A percentile compares a stretch with the other conserved stretches of the same genome.
Conservation (phyloP, 37 sponge, comb jelly and placozoan species). For the Haliclona indistincta region DNA sequence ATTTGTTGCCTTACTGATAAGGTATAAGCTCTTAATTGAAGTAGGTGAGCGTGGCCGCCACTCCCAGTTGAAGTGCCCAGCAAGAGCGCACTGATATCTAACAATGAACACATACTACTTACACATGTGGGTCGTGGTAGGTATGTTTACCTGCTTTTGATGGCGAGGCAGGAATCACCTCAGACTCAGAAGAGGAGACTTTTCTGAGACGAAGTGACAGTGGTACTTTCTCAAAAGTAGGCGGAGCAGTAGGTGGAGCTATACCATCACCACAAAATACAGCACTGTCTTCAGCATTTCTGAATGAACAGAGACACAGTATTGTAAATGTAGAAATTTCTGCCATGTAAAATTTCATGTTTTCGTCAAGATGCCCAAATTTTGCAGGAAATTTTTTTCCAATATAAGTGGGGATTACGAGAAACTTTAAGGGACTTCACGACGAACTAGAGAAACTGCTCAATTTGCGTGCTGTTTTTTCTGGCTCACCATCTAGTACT, state of each 20-base stretch:
- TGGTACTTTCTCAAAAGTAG: not conserved
- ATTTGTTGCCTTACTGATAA: too few relatives aligned
- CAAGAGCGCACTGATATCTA: conserved; percentile 1
- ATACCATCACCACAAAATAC: not conserved
- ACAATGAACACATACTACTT: not conserved
- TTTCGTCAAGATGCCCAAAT: too few relatives aligned
- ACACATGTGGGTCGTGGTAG: not conserved
- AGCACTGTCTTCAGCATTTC: not conserved
- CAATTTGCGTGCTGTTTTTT: too few relatives aligned
- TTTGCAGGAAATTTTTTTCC: too few relatives aligned
- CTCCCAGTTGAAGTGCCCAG: conserved; percentile 8
- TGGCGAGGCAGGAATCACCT: conserved; percentile 23
- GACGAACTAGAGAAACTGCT: too few relatives aligned
- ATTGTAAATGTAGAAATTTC: too few relatives aligned
- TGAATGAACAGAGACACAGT: not conserved
- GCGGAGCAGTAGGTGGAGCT: not conserved
- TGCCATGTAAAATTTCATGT: too few relatives aligned
- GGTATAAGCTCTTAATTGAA: not conserved
- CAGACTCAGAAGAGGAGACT: conserved; percentile 23
- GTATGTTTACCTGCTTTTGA: conserved; percentile 13
- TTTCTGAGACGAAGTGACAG: not conserved
- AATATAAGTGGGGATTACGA: too few relatives aligned
- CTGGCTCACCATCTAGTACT: too few relatives aligned
- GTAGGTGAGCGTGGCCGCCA: not conserved
- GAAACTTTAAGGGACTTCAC: too few relatives aligned